Percentiles rank a stretch among this genome's conserved stretches.
Conservation (phyloP, 2,113 vertebrate species). For the Oxyura jamaicensis region DNA sequence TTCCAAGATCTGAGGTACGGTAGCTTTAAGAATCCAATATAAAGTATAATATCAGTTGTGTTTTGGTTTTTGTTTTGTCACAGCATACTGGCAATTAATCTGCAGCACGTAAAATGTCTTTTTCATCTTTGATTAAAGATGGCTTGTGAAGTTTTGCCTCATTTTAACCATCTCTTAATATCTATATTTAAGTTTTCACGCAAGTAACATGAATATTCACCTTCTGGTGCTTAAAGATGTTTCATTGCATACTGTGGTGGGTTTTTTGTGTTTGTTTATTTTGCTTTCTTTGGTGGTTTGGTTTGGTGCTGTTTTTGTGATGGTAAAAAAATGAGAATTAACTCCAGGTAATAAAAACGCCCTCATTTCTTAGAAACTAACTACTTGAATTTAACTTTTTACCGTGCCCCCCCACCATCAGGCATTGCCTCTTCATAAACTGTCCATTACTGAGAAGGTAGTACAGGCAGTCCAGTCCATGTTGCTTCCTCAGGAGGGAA, state of each 20-base stretch:
- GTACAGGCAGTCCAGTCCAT: constrained; percentile 99
- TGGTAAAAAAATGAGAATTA: constrained; percentile 67
- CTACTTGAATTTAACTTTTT: constrained; percentile 80
- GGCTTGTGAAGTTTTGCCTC: background rate
- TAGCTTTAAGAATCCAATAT: constrained; percentile 44
- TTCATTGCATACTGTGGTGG: background rate
- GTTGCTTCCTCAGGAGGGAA: constrained; percentile 98
- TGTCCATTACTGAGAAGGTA: constrained; percentile 99
- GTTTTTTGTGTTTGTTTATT: background rate
- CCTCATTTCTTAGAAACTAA: constrained; percentile 81
- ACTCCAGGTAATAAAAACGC: constrained; percentile 74
- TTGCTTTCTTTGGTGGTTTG: background rate
- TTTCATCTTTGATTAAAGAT: background rate
- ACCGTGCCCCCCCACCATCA: constrained; percentile 76
- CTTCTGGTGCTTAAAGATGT: background rate
- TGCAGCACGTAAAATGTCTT: background rate
- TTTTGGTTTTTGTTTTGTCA: background rate
- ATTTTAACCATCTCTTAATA: background rate
- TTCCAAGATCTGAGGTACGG: constrained; percentile 94
- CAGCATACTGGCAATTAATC: background rate
- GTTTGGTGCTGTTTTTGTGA: constrained; percentile 46
- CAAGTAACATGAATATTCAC: background rate
- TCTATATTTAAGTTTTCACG: constrained; percentile 26
- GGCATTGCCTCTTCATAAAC: constrained; percentile 97
- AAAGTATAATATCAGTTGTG: background rate